Conservation (phyloP, 2,797 vertebrate genomes). For the Sus cebifrons region DNA sequence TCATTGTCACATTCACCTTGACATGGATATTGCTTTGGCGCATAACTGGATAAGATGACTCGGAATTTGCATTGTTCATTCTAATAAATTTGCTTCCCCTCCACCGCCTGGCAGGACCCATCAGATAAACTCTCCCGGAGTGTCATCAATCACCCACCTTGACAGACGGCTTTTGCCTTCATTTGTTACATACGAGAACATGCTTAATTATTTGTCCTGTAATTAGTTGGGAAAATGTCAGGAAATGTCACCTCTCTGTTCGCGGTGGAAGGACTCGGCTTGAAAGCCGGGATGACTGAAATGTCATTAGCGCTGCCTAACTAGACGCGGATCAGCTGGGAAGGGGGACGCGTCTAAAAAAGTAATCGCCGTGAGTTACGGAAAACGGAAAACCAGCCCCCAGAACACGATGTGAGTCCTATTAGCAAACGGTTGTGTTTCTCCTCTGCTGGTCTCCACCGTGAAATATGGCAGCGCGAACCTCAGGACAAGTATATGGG, state of each 20-base stretch:
- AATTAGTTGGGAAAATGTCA: constrained; percentile 99
- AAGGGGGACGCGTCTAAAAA: constrained; percentile 95
- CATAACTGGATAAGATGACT: constrained; percentile 99
- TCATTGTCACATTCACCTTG: constrained; percentile 99
- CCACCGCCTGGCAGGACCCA: constrained; percentile 97
- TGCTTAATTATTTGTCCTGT: constrained; percentile 99
- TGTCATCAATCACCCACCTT: constrained; percentile 99
- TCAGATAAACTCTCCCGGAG: constrained; percentile 99
- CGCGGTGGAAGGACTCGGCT: constrained; percentile 97
- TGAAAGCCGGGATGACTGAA: constrained; percentile 99
- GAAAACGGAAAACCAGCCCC: constrained; percentile 94
- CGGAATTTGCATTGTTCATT: constrained; percentile 99
- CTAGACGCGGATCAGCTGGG: constrained; percentile 98
- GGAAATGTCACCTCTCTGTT: constrained; percentile 99
- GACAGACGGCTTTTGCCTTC: constrained; percentile 99
- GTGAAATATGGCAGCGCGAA: constrained; percentile 73
- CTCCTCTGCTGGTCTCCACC: constrained; percentile 89
- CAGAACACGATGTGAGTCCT: constrained; percentile 96
- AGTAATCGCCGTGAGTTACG: constrained; percentile 97
- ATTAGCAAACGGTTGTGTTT: constrained; percentile 96
- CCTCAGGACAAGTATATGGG: constrained; percentile 51
- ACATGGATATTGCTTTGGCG: constrained; percentile 99
- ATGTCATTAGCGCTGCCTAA: constrained; percentile 99
- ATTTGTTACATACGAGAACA: constrained; percentile 99
- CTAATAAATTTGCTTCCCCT: constrained; percentile 99